Conservation (phyloP, 1,140 invertebrate genomes). For the Drosophila rufa region DNA sequence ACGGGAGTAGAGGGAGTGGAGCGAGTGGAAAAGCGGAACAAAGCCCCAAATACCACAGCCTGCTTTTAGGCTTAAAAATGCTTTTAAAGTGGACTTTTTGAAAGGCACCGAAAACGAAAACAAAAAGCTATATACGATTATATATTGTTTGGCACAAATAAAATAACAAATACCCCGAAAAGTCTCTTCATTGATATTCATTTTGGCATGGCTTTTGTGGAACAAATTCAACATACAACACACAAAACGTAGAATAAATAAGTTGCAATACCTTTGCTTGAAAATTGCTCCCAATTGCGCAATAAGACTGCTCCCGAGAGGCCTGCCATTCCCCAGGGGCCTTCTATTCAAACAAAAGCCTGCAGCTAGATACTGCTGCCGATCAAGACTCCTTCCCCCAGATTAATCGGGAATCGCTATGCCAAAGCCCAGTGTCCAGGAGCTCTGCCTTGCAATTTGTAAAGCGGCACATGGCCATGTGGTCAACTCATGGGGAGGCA, state of each 20-base stretch:
- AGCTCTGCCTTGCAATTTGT: conserved; percentile 51
- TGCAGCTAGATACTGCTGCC: conserved; percentile 27
- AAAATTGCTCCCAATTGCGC: conserved; percentile 21
- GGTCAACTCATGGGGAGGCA: conserved; percentile 55
- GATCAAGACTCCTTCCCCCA: conserved; percentile 16
- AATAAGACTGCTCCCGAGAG: conserved; percentile 22
- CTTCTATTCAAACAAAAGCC: conserved; percentile 27
- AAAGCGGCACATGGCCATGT: conserved; percentile 63
- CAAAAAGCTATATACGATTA: background rate
- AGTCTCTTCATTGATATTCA: conserved; percentile 51
- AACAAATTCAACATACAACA: conserved; percentile 28
- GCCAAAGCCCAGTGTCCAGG: conserved; percentile 18
- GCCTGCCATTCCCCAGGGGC: conserved; percentile 10
- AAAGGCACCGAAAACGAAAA: background rate
- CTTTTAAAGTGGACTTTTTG: conserved; percentile 34
- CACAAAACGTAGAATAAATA: conserved; percentile 19
- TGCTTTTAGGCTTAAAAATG: conserved; percentile 52
- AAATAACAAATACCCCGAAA: conserved; percentile 15
- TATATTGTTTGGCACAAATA: conserved; percentile 5
- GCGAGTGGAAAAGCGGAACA: background rate
- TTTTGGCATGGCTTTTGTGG: conserved; percentile 28
- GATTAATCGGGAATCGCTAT: conserved; percentile 30
- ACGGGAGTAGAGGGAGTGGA: background rate
- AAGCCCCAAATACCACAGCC: conserved; percentile 31
- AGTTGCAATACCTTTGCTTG: conserved; percentile 7